Conservation (phyloP, 2,888 invertebrate genomes). For the Lasioglossum leucozonium region DNA sequence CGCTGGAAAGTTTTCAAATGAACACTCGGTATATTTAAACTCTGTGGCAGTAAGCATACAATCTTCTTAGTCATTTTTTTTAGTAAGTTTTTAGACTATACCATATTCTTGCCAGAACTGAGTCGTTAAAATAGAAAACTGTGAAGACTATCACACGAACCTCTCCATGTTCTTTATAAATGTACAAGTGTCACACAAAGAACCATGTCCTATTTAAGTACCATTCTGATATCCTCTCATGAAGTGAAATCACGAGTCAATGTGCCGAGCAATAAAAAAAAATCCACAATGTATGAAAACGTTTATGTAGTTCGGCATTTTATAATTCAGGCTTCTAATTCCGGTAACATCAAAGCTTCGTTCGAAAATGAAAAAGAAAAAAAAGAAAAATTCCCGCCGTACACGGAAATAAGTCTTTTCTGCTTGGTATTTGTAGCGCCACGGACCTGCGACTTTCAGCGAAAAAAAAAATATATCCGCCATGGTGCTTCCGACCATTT, state of each 20-base stretch:
- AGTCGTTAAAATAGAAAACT: too few species aligned
- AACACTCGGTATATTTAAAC: too few species aligned
- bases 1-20: too few species aligned
- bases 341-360: slow-evolving; percentile 20
- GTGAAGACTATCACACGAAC: too few species aligned
- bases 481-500: slow-evolving; percentile 55
- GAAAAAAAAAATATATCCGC: slow-evolving; percentile 55
- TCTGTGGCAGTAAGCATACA: too few species aligned
- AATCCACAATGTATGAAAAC: neutral
- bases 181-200: neutral
- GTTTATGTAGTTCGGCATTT: slow-evolving; percentile 30
- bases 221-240: neutral
- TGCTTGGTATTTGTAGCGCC: slow-evolving; percentile 34
- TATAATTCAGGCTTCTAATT: slow-evolving; percentile 32
- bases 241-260: neutral
- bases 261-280: neutral
- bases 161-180: too few species aligned
- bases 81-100: too few species aligned
- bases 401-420: slow-evolving; percentile 48
- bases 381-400: neutral
- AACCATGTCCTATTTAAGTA: neutral
- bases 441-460: slow-evolving; percentile 34
- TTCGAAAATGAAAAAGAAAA: slow-evolving; percentile 27
- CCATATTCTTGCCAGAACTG: too few species aligned
- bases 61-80: too few species aligned